Percentiles rank a stretch among this genome's conserved stretches.
phyloP scores from a whole-genome alignment of 2,888 invertebrate species.

The Ceriagrion tenellum region DNA sequence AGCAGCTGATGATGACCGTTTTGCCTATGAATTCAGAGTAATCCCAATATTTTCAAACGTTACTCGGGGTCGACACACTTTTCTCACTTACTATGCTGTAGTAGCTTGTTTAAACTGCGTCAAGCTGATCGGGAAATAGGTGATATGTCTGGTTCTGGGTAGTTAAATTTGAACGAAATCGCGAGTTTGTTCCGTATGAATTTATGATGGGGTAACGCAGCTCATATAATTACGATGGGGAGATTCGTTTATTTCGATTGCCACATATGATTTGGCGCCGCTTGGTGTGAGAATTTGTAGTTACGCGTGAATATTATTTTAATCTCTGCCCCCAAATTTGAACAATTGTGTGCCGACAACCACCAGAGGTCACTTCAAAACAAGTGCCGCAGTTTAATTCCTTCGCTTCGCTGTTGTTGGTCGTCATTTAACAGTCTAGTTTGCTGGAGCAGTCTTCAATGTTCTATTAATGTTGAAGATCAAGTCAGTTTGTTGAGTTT shows the following conservation, averaged over 20 bases:
- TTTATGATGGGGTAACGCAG: no score
- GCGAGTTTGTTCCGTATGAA: no score
- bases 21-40: no score
- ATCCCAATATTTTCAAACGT: no score
- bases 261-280: background rate
- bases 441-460: background rate
- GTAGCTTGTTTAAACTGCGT: no score
- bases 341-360: background rate
- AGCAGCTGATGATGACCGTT: no score
- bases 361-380: background rate
- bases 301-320: conserved; percentile 50
- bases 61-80: no score
- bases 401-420: background rate
- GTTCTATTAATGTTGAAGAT: background rate
- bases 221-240: no score
- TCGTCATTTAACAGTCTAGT: background rate
- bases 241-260: background rate
- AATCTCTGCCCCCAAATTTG: conserved; percentile 1
- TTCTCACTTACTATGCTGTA: no score
- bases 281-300: conserved; percentile 17
- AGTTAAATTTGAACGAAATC: no score
- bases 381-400: background rate
- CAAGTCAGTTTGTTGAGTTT: background rate
- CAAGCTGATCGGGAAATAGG: no score
- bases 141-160: no score